Percentiles rank a stretch among this genome's conserved stretches.
Evolutionary conservation across 2,888 invertebrate species (phyloP).

Genomic region (Pristionchus entomophagus): DNA sequence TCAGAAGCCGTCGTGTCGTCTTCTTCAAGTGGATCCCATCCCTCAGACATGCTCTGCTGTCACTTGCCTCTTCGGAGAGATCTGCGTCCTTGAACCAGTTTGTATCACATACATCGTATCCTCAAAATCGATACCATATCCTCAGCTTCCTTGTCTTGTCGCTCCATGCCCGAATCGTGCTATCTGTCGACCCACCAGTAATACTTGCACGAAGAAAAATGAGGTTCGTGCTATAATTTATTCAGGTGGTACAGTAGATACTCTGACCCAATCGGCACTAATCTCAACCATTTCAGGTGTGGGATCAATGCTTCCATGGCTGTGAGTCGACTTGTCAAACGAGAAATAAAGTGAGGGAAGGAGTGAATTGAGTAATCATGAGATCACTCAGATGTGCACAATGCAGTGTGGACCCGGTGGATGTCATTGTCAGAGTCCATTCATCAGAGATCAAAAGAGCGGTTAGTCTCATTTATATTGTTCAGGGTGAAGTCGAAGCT

Average conservation of each 20-base stretch:
- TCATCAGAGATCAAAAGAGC: not conserved
- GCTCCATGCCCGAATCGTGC: not conserved
- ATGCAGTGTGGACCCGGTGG: conserved; percentile 18
- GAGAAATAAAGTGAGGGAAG: not conserved
- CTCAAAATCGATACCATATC: not conserved
- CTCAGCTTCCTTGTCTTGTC: conserved; percentile 9
- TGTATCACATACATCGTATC: not conserved
- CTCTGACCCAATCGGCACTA: too few relatives aligned
- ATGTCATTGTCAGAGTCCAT: not conserved
- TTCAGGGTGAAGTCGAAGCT: too few relatives aligned
- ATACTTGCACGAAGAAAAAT: not conserved
- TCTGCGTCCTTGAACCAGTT: not conserved
- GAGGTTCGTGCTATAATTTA: not conserved
- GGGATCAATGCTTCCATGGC: not conserved
- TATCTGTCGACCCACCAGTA: not conserved
- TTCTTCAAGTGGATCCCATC: conserved; percentile 2
- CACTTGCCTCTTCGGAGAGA: not conserved
- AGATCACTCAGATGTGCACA: not conserved
- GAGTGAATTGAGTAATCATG: not conserved
- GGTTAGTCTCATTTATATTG: too few relatives aligned
- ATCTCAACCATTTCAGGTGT: not conserved
- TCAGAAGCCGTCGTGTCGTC: not conserved
- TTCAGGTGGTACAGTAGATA: too few relatives aligned
- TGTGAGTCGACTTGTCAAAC: not conserved
- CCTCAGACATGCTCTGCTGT: conserved; percentile 5